Conservation (phyloP, 1,140 invertebrate genomes). For the Ooceraea biroi region DNA sequence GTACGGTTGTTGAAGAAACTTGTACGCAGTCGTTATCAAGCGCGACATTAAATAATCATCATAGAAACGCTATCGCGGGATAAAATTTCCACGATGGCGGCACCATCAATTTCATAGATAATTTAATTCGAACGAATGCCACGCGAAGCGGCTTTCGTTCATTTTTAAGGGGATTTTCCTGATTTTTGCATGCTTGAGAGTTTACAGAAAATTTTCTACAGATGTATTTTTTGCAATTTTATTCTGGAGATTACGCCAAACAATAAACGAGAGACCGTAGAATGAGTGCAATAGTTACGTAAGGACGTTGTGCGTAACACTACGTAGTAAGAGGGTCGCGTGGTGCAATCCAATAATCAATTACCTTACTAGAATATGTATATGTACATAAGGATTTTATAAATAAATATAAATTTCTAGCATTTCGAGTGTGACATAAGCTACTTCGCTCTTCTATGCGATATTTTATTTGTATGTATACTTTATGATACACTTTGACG, state of each 20-base stretch:
- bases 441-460: not conserved
- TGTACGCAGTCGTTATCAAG: not conserved
- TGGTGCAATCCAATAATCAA: slow-evolving; percentile 8
- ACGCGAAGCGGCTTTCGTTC: not conserved
- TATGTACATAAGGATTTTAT: slow-evolving; percentile 45
- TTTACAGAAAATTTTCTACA: slow-evolving; percentile 35
- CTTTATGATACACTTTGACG: too few species aligned
- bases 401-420: slow-evolving; percentile 38
- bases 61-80: not conserved
- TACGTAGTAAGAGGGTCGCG: not conserved
- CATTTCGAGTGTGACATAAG: not conserved
- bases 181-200: not conserved
- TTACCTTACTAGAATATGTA: slow-evolving; percentile 37
- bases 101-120: not conserved
- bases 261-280: not conserved
- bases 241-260: slow-evolving; percentile 9
- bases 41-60: not conserved
- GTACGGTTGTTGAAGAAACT: slow-evolving; percentile 68
- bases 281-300: slow-evolving; percentile 28
- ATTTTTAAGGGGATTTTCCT: not conserved
- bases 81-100: not conserved
- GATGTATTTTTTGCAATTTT: slow-evolving; percentile 23
- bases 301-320: slow-evolving; percentile 7
- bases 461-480: not conserved
- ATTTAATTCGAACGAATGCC: not conserved